These are phyloP conservation scores for Ormyrus thymus DNA, from an alignment of 2,888 invertebrate species.

Conservation along the genomic window DNA sequence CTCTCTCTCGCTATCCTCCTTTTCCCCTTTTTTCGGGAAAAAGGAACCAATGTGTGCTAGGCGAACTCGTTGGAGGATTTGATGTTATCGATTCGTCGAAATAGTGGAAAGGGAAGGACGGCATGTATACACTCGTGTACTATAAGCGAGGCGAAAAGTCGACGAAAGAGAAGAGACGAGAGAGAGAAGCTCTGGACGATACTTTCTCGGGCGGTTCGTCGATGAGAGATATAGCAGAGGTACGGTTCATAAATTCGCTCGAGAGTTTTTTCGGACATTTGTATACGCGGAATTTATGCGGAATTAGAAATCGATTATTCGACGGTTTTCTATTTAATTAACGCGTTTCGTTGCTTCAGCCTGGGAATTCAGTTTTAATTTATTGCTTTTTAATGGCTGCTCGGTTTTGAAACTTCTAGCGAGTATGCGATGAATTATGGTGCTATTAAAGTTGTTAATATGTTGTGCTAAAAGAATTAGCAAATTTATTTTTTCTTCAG, in stretches of 20 bases:
- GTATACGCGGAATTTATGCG: slow-evolving; percentile 23
- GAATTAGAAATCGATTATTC: slow-evolving; percentile 27
- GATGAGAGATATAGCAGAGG: slow-evolving; percentile 51
- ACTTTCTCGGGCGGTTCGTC: slow-evolving; percentile 25
- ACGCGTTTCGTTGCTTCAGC: not conserved
- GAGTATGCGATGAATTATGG: no score
- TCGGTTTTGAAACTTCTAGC: no score
- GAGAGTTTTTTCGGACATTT: slow-evolving; percentile 7
- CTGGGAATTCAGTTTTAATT: not conserved
- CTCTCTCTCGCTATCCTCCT: slow-evolving; percentile 10
- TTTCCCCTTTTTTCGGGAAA: slow-evolving; percentile 11
- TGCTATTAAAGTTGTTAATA: no score
- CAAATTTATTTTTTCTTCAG: no score
- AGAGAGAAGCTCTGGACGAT: slow-evolving; percentile 32
- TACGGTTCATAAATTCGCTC: slow-evolving; percentile 42
- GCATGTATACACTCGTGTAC: not conserved
- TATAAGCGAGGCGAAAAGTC: slow-evolving; percentile 30
- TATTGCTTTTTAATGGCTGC: no score
- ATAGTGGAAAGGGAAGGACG: slow-evolving; percentile 57
- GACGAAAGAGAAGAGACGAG: slow-evolving; percentile 7
- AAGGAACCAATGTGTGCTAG: slow-evolving; percentile 14
- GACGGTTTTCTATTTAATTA: slow-evolving; percentile 23
- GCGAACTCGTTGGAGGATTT: slow-evolving; percentile 44
- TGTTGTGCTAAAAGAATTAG: no score
- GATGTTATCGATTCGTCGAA: slow-evolving; percentile 62